Conservation (phyloP, 2,113 vertebrate species). For the Boulengeromyrus knoepffleri region DNA sequence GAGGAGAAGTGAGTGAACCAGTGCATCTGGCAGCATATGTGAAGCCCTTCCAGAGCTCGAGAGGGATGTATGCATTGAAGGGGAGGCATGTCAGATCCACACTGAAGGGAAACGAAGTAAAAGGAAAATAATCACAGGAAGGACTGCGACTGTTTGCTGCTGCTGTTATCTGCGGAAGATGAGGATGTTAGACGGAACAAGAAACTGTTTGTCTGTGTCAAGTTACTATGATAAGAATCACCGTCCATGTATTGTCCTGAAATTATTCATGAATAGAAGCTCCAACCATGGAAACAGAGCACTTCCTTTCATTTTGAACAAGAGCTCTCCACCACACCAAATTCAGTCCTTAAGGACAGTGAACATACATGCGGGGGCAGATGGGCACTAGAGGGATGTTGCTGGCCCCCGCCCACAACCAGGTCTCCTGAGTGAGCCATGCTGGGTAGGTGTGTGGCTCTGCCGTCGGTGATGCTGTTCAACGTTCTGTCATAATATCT, state of each 20-base stretch:
- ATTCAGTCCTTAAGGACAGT: background rate
- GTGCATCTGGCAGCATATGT: background rate
- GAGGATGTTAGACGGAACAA: background rate
- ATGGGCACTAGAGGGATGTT: background rate
- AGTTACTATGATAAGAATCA: background rate
- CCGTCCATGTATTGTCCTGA: background rate
- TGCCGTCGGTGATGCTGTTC: background rate
- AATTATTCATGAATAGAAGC: background rate
- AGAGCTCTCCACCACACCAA: background rate
- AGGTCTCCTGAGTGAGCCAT: background rate
- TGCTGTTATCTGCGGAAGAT: background rate
- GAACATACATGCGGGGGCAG: background rate
- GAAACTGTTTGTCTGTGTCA: background rate
- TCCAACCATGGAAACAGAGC: background rate
- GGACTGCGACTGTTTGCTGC: background rate
- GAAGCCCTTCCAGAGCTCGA: background rate
- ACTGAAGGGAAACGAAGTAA: background rate
- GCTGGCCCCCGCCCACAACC: background rate
- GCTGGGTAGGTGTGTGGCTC: background rate
- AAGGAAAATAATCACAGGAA: background rate
- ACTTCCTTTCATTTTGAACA: background rate
- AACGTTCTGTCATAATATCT: slow-evolving; percentile 9
- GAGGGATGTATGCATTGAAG: background rate
- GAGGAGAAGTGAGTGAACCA: background rate
- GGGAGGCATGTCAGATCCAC: background rate